Conservation (phyloP, 2,888 invertebrate genomes). For the Drosophila picticornis region DNA sequence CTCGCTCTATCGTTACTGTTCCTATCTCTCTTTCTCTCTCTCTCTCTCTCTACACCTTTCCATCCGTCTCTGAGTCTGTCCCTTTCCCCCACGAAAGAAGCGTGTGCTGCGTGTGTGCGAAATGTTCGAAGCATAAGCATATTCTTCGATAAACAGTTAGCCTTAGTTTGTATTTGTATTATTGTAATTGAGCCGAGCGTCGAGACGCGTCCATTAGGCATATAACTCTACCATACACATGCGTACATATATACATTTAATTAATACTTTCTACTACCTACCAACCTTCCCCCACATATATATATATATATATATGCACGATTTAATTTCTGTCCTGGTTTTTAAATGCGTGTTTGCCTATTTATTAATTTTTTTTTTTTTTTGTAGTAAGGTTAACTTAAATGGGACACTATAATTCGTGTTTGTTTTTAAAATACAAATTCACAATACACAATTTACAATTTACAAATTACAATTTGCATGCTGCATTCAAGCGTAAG, state of each 20-base stretch:
- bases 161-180: conserved; percentile 54
- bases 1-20: not conserved
- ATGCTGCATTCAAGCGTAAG: conserved; percentile 25
- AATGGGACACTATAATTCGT: conserved; percentile 19
- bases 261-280: conserved; percentile 17
- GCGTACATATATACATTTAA: conserved; percentile 33
- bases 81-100: not conserved
- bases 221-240: conserved; percentile 36
- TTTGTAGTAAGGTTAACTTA: conserved; percentile 19
- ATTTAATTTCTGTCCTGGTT: conserved; percentile 23
- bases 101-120: conserved; percentile 10
- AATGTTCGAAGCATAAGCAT: conserved; percentile 14
- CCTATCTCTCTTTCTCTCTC: not conserved
- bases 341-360: conserved; percentile 12
- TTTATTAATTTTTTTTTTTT: conserved; percentile 11
- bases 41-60: not conserved
- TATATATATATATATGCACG: conserved; percentile 32
- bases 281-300: not conserved
- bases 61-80: not conserved
- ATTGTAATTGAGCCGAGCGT: conserved; percentile 49
- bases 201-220: conserved; percentile 44
- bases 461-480: not conserved
- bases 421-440: conserved; percentile 29
- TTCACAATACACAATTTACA: conserved; percentile 30
- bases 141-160: conserved; percentile 36